Percentiles rank a stretch among this genome's conserved stretches.
These are phyloP conservation scores for Paedocypris sp. DNA, from an alignment of 2,113 vertebrate genomes.

Conservation along the genomic window DNA sequence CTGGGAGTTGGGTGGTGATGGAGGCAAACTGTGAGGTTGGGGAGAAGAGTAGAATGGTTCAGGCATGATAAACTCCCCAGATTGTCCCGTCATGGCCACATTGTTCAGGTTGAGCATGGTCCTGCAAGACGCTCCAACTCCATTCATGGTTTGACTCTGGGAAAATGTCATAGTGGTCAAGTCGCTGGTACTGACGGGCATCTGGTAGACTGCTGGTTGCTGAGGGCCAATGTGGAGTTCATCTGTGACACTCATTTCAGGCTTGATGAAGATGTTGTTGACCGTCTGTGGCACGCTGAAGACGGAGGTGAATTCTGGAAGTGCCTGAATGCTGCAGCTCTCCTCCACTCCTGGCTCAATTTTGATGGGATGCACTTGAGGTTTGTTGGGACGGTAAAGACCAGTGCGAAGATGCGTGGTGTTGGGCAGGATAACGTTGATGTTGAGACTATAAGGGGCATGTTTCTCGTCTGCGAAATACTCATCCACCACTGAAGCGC, in stretches of 20 bases:
- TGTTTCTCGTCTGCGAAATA: constrained; percentile 78
- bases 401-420: constrained; percentile 77
- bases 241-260: constrained; percentile 52
- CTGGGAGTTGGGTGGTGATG: constrained; percentile 84
- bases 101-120: constrained; percentile 67
- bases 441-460: constrained; percentile 79
- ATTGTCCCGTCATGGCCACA: constrained; percentile 53
- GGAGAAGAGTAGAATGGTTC: constrained; percentile 57
- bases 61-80: constrained; percentile 42
- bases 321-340: constrained; percentile 61
- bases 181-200: constrained; percentile 59
- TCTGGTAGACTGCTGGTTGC: constrained; percentile 69
- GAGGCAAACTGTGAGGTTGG: constrained; percentile 71
- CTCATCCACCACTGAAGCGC: constrained; percentile 80
- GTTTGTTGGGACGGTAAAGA: constrained; percentile 66
- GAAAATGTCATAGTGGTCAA: constrained; percentile 58
- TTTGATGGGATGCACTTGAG: constrained; percentile 68
- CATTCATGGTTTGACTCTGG: constrained; percentile 42
- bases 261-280: constrained; percentile 78
- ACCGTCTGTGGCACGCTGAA: constrained; percentile 75
- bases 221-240: constrained; percentile 64
- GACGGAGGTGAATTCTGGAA: constrained; percentile 84
- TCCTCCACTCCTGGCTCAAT: constrained; percentile 66
- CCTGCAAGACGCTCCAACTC: constrained; percentile 37
- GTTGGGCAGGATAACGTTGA: constrained; percentile 79